Evolutionary conservation across 2,797 vertebrate species (phyloP), one percentile per base, ranked within the genome.

Genomic region (Atherinosoma microstoma): DNA sequence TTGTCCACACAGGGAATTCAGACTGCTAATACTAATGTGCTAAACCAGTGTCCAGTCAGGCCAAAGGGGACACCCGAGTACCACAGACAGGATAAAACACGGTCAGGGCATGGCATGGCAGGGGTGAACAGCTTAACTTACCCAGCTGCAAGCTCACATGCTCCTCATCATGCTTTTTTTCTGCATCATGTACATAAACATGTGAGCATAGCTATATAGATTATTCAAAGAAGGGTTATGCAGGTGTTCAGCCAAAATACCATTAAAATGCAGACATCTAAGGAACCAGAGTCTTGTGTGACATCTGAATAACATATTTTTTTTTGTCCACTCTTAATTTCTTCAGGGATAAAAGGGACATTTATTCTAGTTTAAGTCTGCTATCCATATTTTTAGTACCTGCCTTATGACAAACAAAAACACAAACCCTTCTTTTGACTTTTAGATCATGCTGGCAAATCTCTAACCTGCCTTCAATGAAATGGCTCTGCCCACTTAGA

Each of bases 11-110:
- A 27, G 85, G 69, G 74, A 84, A 72, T 78, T 77, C 82, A 73
- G 64, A 82, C 82, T 16, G 66, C 81, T 89, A 85, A 89, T 82
- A 63, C 70, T 84, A 87, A 88, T 90, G 76, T 73, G 72, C 65
- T 79, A 85, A 82, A 82, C 62, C 69, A 53, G 63, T 30, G 1
- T 64, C 79, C 58, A 68, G 80, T 84, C 81, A 78, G 78, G 75
- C 60, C 60, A 70, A 45, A 38, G 24, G 60, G 58, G 49, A 27
- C 24, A 13, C 32, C 20, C 54, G 40, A 59, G 49, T 9, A 12
- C 76, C 38, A 35, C 8, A 0, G 68, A 59, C 36, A 7, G 47
- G 69, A 53, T 64, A 54, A 70, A 76, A 68, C 65, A 60, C 60
- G 1, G 1, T 38, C 20, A 38, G 47, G 35, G 51, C 49, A 49